These are phyloP conservation scores for Otocyon megalotis DNA, from an alignment of 2,113 vertebrate genomes.

Conservation along the genomic window DNA sequence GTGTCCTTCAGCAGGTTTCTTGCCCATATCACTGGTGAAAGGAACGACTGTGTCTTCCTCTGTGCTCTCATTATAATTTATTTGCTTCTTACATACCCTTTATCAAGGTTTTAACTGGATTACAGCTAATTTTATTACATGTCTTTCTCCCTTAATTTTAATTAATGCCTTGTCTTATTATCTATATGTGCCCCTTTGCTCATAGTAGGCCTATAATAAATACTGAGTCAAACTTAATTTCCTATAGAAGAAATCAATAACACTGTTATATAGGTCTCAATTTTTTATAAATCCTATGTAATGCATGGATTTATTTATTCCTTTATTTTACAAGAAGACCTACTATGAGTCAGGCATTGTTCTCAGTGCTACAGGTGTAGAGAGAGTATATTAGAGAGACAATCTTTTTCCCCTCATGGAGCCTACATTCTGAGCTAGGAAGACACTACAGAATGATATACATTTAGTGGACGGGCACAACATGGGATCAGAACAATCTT, in stretches of 20 bases:
- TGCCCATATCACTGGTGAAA: background rate
- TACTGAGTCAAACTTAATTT: slow-evolving; percentile 9
- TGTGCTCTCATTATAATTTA: background rate
- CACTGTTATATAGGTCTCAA: background rate
- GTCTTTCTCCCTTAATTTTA: background rate
- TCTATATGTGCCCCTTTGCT: background rate
- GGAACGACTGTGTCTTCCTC: background rate
- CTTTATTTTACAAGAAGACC: background rate
- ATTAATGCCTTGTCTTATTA: background rate
- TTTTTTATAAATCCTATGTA: background rate
- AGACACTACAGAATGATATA: background rate
- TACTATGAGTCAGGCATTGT: background rate
- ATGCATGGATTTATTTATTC: slow-evolving; percentile 12
- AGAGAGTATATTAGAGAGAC: background rate
- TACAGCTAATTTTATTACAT: background rate
- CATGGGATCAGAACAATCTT: background rate
- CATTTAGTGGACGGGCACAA: background rate
- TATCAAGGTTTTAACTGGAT: background rate
- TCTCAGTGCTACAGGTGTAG: background rate
- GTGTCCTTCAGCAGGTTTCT: fast-evolving
- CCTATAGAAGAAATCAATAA: background rate
- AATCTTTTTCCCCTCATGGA: background rate
- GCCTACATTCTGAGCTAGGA: background rate
- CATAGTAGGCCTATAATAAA: background rate
- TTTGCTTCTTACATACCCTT: background rate